Percentiles rank a stretch among this genome's conserved stretches.
Conservation (phyloP, 2,888 invertebrate species). For the Heliconius aoede region DNA sequence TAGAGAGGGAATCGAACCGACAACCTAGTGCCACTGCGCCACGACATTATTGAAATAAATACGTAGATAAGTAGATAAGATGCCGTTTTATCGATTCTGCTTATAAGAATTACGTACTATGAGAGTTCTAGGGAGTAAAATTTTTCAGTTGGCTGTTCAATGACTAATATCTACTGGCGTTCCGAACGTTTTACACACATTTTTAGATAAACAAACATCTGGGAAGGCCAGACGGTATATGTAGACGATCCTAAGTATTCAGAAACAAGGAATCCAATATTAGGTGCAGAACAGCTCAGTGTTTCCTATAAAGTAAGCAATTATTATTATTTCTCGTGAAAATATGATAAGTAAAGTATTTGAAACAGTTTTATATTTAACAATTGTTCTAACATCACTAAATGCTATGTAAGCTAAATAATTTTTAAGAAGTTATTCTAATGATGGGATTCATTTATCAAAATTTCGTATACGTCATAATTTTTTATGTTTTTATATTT, state of each 20-base stretch:
- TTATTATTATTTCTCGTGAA: no score
- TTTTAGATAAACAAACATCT: neutral
- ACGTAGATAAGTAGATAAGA: conserved; percentile 11
- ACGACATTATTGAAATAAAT: no score
- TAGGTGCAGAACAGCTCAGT: neutral
- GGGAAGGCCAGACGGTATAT: neutral
- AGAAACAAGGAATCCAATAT: neutral
- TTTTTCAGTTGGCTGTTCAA: neutral
- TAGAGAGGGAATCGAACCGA: no score
- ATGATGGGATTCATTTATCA: no score
- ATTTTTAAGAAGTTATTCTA: no score
- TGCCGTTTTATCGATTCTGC: neutral
- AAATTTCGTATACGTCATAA: no score
- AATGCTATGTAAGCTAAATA: no score
- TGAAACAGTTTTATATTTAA: no score
- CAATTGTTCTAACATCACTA: no score
- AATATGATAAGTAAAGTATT: no score
- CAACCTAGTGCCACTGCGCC: no score
- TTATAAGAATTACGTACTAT: neutral
- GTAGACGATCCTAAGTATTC: neutral
- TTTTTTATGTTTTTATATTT: no score
- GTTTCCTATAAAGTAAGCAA: neutral
- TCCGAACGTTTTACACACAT: neutral
- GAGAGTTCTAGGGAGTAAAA: neutral
- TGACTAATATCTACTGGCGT: neutral